phyloP scores from a whole-genome alignment of 2,888 invertebrate species.

The Cheilosia impressa region DNA sequence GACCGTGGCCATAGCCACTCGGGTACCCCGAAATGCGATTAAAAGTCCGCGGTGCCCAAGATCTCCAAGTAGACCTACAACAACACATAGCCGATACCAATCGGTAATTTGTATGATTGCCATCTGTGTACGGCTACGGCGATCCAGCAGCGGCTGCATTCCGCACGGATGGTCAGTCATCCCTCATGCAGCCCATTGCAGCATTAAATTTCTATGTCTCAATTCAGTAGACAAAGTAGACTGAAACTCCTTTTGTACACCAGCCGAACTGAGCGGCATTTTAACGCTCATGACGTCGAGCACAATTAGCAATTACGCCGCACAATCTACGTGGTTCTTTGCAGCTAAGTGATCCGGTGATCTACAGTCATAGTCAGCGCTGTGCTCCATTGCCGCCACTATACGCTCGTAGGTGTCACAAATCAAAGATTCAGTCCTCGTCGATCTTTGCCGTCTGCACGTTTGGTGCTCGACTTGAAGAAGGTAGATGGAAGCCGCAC shows the following conservation, averaged over 20 bases:
- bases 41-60: slow-evolving; percentile 11
- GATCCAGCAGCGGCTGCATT: slow-evolving; percentile 4
- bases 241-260: slow-evolving; percentile 26
- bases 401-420: slow-evolving; percentile 68
- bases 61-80: slow-evolving; percentile 8
- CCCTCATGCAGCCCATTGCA: slow-evolving; percentile 25
- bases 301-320: slow-evolving; percentile 65
- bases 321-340: slow-evolving; percentile 57
- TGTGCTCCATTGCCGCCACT: no score
- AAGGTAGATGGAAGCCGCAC: slow-evolving; percentile 49
- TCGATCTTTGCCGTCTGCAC: neutral
- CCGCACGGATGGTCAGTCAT: slow-evolving; percentile 45
- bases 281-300: slow-evolving; percentile 61
- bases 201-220: slow-evolving; percentile 61
- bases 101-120: slow-evolving; percentile 59
- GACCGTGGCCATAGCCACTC: slow-evolving; percentile 36
- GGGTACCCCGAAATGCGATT: slow-evolving; percentile 30
- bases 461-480: slow-evolving; percentile 32
- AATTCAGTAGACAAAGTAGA: slow-evolving; percentile 45
- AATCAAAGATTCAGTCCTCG: slow-evolving; percentile 67
- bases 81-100: slow-evolving; percentile 32
- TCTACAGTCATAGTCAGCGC: slow-evolving; percentile 40
- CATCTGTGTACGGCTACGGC: slow-evolving; percentile 5
- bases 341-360: slow-evolving; percentile 47
- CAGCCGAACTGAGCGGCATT: slow-evolving; percentile 39